These are phyloP conservation scores for Dexiosoma caninum DNA, from an alignment of 2,888 invertebrate genomes.

Conservation along the genomic window DNA sequence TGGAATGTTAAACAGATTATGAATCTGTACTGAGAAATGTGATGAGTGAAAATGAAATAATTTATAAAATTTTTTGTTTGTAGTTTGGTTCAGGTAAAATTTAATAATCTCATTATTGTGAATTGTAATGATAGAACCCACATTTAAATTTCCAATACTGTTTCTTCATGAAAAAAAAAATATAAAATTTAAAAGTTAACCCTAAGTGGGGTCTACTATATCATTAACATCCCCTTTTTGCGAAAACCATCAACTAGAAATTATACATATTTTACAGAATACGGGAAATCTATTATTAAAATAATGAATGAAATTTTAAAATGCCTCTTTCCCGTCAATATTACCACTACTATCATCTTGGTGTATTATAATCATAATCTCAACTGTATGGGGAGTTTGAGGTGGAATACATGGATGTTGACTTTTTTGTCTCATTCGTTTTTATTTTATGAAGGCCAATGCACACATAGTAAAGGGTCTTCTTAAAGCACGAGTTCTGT, in stretches of 20 bases:
- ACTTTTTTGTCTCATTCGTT: background rate
- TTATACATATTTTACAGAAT: slow-evolving; percentile 61
- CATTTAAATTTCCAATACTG: slow-evolving; percentile 30
- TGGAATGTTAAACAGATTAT: no score
- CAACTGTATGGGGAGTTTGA: slow-evolving; percentile 28
- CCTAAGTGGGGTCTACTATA: slow-evolving; percentile 60
- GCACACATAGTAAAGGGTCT: slow-evolving; percentile 23
- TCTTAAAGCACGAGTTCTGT: slow-evolving; percentile 51
- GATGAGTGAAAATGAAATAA: no score
- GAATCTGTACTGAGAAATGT: no score
- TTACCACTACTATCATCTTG: slow-evolving; percentile 58
- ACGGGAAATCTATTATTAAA: slow-evolving; percentile 73
- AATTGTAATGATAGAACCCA: background rate
- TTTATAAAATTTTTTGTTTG: no score
- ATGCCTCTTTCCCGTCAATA: slow-evolving; percentile 64
- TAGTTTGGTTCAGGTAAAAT: no score
- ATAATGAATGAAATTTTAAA: slow-evolving; percentile 76
- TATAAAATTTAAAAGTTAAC: slow-evolving; percentile 56
- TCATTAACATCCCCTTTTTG: slow-evolving; percentile 56
- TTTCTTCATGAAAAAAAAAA: background rate
- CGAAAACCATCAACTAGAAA: slow-evolving; percentile 14
- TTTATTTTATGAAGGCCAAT: slow-evolving; percentile 29
- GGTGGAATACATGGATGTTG: slow-evolving; percentile 35
- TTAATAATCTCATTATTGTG: no score
- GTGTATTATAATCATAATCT: slow-evolving; percentile 62